Evolutionary conservation across 1,140 invertebrate genomes (phyloP), one percentile per base, ranked within the genome.

Genomic region (Drusus annulatus): DNA sequence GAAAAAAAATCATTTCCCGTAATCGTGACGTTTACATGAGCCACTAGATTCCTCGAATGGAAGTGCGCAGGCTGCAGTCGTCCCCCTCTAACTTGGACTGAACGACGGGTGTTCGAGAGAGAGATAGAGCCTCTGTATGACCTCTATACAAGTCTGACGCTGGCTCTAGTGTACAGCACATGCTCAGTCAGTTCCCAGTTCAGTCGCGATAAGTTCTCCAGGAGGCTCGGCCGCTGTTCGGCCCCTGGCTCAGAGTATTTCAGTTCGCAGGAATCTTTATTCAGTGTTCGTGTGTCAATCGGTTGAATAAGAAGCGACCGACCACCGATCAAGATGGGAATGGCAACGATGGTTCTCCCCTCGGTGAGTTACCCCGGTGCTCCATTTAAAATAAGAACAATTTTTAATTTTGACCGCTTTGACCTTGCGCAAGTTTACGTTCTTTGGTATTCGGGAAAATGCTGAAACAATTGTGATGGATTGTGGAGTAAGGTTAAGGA

Each of bases 1-100:
- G 36, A 31, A 65, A 54, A 28, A 54, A 54, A 25, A 54, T 15
- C 10, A 23, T 73, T 54, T 54, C 45, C 51, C 45, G 16, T 21
- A 56, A 75, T 75, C 25, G 51, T 75, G 71, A 75, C 71, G 71
- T 36, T 73, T 73, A 73, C 69, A 73, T 75, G 71, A 75, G 71
- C 71, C 52, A 21, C 23, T 28, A 19, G 51, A 73, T 73, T 73
- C 69, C 69, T 8, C 51, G 69, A 28, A 56, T 75, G 23, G 71
- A 54, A 73, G 31, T 58, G 23, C 71, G 51, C 25, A 75, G 31
- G 25, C 19, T 50, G 45, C 45, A 10, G 54, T 75, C 52, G 31
- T 75, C 71, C 71, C 52, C 16, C 71, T 75, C 71, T n/a, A n/a
- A 31, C 52, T 7, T 25, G 15, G 19, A 13, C 15, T 21, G 10